A percentile compares a stretch with the other conserved stretches of the same genome.
Conservation (phyloP, 2,888 invertebrate genomes). For the Cantharis lateralis region DNA sequence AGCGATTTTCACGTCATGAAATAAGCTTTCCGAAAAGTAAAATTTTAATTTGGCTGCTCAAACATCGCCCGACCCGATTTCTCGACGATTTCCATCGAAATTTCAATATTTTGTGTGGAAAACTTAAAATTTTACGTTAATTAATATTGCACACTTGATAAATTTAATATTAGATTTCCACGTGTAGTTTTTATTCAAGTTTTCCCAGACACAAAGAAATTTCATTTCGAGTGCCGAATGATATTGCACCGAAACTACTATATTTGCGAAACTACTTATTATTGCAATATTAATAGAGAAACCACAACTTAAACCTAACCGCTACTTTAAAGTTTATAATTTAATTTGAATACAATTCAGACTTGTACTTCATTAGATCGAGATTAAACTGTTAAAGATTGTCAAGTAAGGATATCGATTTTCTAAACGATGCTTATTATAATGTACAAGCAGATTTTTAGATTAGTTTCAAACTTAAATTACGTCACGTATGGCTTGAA, state of each 20-base stretch:
- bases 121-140: background rate
- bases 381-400: background rate
- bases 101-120: background rate
- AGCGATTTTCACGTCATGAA: background rate
- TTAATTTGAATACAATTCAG: conserved; percentile 15
- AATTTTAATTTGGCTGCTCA: background rate
- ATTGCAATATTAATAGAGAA: conserved; percentile 19
- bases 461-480: background rate
- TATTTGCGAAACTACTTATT: conserved; percentile 15
- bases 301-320: conserved; percentile 25
- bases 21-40: background rate
- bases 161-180: background rate
- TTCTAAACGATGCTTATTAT: background rate
- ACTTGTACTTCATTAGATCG: conserved; percentile 20
- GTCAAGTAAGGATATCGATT: background rate
- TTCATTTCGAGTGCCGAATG: background rate
- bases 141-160: background rate
- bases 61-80: background rate
- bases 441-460: background rate
- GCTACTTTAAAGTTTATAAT: conserved; percentile 20
- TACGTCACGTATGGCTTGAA: background rate
- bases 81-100: background rate
- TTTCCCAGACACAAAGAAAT: background rate
- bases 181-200: background rate
- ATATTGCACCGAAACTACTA: background rate